Percentiles rank a stretch among this genome's conserved stretches.
These are phyloP conservation scores for Brachionus rubens DNA, from an alignment of 1,140 invertebrate species.

Conservation along the genomic window DNA sequence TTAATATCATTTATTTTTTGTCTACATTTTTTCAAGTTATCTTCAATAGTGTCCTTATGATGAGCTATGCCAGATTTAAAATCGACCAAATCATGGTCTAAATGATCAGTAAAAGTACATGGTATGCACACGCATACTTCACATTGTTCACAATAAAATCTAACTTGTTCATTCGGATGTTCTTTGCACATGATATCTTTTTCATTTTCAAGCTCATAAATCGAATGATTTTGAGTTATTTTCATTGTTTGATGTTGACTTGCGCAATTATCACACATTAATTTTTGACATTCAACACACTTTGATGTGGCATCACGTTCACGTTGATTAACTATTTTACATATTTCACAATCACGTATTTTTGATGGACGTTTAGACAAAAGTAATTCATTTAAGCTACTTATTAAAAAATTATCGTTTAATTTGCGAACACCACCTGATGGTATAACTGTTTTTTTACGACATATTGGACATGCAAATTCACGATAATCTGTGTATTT, in stretches of 20 bases:
- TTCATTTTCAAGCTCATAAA: slow-evolving; percentile 61
- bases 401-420: slow-evolving; percentile 62
- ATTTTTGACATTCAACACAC: slow-evolving; percentile 61
- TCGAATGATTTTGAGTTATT: slow-evolving; percentile 58
- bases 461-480: slow-evolving; percentile 61
- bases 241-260: slow-evolving; percentile 59
- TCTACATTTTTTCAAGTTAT: slow-evolving; percentile 55
- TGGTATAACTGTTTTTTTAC: slow-evolving; percentile 60
- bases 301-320: slow-evolving; percentile 60
- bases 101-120: slow-evolving; percentile 61
- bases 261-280: slow-evolving; percentile 59
- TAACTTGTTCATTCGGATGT: slow-evolving; percentile 59
- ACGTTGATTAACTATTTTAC: slow-evolving; percentile 58
- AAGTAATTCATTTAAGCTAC: slow-evolving; percentile 58
- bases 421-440: slow-evolving; percentile 61
- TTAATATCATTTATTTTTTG: slow-evolving; percentile 49
- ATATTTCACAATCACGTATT: slow-evolving; percentile 59
- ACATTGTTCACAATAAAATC: slow-evolving; percentile 62
- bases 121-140: slow-evolving; percentile 60
- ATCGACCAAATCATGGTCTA: slow-evolving; percentile 60
- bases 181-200: slow-evolving; percentile 62
- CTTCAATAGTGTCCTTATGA: slow-evolving; percentile 58
- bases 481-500: slow-evolving; percentile 50
- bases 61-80: slow-evolving; percentile 59
- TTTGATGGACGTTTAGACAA: slow-evolving; percentile 26